Evolutionary conservation across 2,888 invertebrate genomes (phyloP).

Genomic region (Chesias legatella): DNA sequence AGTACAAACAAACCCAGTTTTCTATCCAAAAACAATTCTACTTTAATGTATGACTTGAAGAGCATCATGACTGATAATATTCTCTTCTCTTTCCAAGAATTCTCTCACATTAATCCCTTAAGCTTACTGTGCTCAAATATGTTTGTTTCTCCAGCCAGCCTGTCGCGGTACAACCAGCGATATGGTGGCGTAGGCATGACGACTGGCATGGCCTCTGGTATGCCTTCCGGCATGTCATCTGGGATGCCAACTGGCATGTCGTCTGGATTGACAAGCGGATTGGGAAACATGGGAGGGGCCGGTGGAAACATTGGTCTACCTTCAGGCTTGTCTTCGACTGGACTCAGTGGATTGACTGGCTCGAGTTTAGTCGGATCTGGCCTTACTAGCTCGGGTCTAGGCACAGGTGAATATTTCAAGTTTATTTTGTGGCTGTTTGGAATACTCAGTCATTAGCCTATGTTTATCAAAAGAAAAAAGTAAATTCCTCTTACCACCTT

Average conservation of each 20-base stretch:
- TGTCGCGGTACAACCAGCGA: slow-evolving; percentile 83
- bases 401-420: slow-evolving; percentile 33
- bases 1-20: no score
- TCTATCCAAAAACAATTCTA: no score
- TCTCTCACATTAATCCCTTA: not conserved
- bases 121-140: no score
- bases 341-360: slow-evolving; percentile 69
- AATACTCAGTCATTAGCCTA: no score
- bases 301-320: slow-evolving; percentile 43
- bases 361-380: slow-evolving; percentile 68
- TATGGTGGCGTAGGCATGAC: slow-evolving; percentile 74
- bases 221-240: slow-evolving; percentile 7
- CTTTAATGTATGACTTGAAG: no score
- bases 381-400: slow-evolving; percentile 61
- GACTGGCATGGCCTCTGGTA: slow-evolving; percentile 46
- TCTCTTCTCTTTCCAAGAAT: no score
- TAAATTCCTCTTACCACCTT: no score
- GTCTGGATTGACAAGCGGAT: slow-evolving; percentile 8
- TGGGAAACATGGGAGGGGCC: slow-evolving; percentile 29
- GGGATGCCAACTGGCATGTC: slow-evolving; percentile 15
- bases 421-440: no score
- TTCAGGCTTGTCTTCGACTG: slow-evolving; percentile 68
- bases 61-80: no score
- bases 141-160: slow-evolving; percentile 73
- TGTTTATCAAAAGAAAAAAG: no score